These are phyloP conservation scores for Phrixothrix hirtus DNA, from an alignment of 2,888 invertebrate genomes.

Conservation along the genomic window DNA sequence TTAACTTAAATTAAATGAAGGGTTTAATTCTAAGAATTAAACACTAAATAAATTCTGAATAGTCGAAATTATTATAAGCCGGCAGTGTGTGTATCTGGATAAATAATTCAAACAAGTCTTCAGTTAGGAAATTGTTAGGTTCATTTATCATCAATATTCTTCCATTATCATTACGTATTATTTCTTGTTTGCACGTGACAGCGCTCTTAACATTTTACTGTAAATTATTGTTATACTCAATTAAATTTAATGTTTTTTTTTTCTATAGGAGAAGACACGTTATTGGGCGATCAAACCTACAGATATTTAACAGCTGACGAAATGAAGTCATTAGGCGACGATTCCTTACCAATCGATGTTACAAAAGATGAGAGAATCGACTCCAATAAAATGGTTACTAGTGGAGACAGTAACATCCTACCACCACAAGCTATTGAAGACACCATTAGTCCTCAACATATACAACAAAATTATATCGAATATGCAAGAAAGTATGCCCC, in stretches of 20 bases:
- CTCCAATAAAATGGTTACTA: conserved; percentile 63
- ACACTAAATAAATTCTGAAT: too few relatives aligned
- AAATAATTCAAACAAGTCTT: background rate
- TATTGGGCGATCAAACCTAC: conserved; percentile 88
- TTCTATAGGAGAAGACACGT: conserved; percentile 81
- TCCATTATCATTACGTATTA: background rate
- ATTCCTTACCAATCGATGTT: conserved; percentile 90
- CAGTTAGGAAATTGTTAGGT: conserved; percentile 3
- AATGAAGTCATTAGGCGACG: conserved; percentile 93
- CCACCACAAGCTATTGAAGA: conserved; percentile 65
- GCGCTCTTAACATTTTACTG: too few relatives aligned
- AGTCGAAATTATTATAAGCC: too few relatives aligned
- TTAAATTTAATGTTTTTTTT: too few relatives aligned
- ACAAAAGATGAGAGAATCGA: conserved; percentile 87
- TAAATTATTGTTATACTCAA: too few relatives aligned
- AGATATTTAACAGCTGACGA: conserved; percentile 92
- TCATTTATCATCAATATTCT: conserved; percentile 15
- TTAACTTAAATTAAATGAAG: too few relatives aligned
- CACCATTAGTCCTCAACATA: conserved; percentile 66
- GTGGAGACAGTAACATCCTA: conserved; percentile 55
- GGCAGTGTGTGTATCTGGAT: background rate
- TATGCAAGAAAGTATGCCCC: conserved; percentile 61
- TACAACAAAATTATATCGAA: conserved; percentile 57
- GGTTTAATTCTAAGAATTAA: too few relatives aligned
- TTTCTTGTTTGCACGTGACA: too few relatives aligned